These are phyloP conservation scores for Antedon mediterranea DNA, from an alignment of 53 echinoderm and acorn worm genomes.

Conservation along the genomic window DNA sequence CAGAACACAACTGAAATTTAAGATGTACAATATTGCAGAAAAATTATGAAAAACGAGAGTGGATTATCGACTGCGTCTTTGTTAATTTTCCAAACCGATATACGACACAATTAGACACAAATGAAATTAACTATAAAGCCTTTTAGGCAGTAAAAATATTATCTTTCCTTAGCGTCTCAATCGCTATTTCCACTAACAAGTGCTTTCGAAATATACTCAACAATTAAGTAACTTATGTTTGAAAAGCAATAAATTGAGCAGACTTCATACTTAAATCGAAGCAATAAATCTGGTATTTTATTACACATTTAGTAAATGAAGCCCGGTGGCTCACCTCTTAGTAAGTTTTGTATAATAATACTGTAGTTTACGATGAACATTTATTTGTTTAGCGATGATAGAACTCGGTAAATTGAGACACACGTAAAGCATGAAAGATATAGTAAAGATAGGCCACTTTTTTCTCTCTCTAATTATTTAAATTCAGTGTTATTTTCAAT, in stretches of 20 bases:
- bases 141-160: constrained; percentile 1
- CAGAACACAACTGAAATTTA: not conserved
- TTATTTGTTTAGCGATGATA: not conserved
- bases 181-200: not conserved
- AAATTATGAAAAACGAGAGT: not conserved
- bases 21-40: not conserved
- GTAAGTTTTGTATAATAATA: not conserved
- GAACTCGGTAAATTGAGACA: not conserved
- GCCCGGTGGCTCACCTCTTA: not conserved
- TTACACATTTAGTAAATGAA: not conserved
- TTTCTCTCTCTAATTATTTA: not conserved
- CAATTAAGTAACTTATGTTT: constrained; percentile 1
- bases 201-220: not conserved
- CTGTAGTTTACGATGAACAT: not conserved
- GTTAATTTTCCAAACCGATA: not conserved
- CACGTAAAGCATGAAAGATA: not conserved
- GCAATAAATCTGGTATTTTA: constrained; percentile 1
- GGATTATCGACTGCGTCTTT: not conserved
- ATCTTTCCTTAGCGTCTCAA: not conserved
- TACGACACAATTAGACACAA: constrained; percentile 1
- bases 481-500: not conserved
- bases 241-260: not conserved
- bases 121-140: not conserved
- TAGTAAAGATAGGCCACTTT: not conserved
- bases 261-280: not conserved